Conservation (phyloP, 1,140 invertebrate species). For the Theocolax elegans region DNA sequence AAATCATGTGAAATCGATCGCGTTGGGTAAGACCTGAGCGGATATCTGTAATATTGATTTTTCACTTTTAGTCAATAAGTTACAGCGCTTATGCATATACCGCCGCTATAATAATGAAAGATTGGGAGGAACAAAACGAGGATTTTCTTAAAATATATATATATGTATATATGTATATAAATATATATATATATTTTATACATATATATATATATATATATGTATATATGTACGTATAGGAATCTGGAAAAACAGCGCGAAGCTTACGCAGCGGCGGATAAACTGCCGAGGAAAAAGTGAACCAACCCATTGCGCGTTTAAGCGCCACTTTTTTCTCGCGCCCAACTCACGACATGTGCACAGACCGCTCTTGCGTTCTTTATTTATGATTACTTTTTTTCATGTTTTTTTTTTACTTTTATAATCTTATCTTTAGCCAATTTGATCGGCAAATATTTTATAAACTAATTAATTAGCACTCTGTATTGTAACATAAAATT, state of each 20-base stretch:
- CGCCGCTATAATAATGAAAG: constrained; percentile 40
- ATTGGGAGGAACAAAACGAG: constrained; percentile 34
- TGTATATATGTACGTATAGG: too few relatives aligned
- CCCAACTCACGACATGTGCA: constrained; percentile 4
- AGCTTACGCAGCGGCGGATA: constrained; percentile 12
- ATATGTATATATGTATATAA: too few relatives aligned
- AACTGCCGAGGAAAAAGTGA: constrained; percentile 29
- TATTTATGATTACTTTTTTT: constrained; percentile 23
- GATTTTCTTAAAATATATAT: constrained; percentile 30
- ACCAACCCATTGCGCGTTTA: constrained; percentile 5
- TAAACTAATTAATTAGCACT: constrained; percentile 57
- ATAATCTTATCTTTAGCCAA: constrained; percentile 47
- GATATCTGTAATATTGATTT: constrained; percentile 10
- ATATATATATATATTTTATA: too few relatives aligned
- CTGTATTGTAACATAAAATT: constrained; percentile 60
- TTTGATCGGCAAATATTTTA: constrained; percentile 40
- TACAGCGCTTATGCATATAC: constrained; percentile 24
- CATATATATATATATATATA: too few relatives aligned
- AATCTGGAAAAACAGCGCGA: constrained; percentile 31
- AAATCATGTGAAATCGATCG: constrained; percentile 60
- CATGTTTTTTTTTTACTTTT: constrained; percentile 44
- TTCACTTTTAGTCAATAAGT: constrained; percentile 19
- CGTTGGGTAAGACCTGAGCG: constrained; percentile 34
- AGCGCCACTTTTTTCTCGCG: constrained; percentile 20
- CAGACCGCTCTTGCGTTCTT: constrained; percentile 19